Conservation (phyloP, 2,113 vertebrate species). For the Colius striatus region DNA sequence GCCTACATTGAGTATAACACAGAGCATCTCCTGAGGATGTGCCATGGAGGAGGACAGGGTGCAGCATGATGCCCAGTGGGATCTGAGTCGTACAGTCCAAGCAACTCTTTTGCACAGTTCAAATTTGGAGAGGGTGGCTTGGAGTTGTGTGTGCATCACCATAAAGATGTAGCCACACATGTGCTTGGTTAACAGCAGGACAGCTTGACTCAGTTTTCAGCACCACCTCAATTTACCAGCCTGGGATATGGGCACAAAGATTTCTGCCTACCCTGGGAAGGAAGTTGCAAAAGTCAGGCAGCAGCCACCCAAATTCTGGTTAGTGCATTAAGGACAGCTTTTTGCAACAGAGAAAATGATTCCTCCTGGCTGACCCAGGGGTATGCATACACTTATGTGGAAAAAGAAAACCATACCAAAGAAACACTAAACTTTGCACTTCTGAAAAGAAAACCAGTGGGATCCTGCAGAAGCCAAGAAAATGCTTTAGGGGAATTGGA, state of each 20-base stretch:
- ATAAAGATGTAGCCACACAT: accelerated
- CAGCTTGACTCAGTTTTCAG: neutral
- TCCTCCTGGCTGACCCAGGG: neutral
- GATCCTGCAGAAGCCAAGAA: neutral
- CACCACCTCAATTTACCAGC: neutral
- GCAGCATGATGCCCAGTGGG: neutral
- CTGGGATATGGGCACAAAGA: neutral
- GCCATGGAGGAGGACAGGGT: neutral
- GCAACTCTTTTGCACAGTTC: accelerated
- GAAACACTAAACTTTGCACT: neutral
- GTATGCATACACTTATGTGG: neutral
- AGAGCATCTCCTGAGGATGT: neutral
- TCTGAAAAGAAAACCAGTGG: neutral
- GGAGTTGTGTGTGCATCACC: neutral
- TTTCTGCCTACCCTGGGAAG: neutral
- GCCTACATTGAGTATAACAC: neutral
- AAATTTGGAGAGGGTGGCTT: neutral
- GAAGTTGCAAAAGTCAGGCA: neutral
- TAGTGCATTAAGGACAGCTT: accelerated
- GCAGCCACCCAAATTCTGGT: neutral
- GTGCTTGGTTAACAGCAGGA: neutral
- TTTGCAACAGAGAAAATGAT: neutral
- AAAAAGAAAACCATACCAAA: neutral
- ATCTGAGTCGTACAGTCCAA: accelerated
- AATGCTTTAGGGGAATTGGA: neutral